A percentile compares a stretch with the other conserved stretches of the same genome.
Conservation (phyloP, 2,797 vertebrate species). For the Spondyliosoma cantharus region DNA sequence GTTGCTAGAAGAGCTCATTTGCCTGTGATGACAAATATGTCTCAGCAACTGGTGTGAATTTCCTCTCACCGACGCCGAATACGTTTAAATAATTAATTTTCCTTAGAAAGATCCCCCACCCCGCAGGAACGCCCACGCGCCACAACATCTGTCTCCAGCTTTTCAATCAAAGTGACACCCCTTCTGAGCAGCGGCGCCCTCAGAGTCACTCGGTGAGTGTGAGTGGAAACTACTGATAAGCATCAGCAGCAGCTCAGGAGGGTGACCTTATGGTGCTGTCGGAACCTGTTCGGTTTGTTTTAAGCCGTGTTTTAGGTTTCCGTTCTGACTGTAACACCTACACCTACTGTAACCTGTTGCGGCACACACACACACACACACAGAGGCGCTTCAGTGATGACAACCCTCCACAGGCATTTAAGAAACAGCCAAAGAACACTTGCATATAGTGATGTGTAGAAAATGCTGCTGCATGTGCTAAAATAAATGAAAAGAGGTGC, state of each 20-base stretch:
- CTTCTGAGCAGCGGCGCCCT: background rate
- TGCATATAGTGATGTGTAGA: too few species aligned
- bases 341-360: background rate
- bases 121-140: conserved; percentile 19
- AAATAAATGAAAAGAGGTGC: too few species aligned
- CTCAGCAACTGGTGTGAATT: background rate
- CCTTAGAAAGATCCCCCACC: conserved; percentile 60
- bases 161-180: background rate
- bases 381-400: background rate
- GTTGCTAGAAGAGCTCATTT: background rate
- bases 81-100: conserved; percentile 26
- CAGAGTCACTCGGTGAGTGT: background rate
- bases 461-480: too few species aligned
- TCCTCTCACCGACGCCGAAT: background rate
- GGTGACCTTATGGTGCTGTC: background rate
- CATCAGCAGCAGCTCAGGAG: conserved; percentile 5
- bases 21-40: conserved; percentile 11
- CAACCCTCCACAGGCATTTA: background rate
- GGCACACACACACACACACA: background rate
- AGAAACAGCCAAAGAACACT: background rate
- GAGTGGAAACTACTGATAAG: conserved; percentile 62
- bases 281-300: background rate
- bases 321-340: background rate
- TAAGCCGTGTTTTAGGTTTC: background rate
- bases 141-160: background rate